A percentile compares a stretch with the other conserved stretches of the same genome.
Evolutionary conservation across 2,888 invertebrate species (phyloP).

Genomic region (Thera obeliscata): DNA sequence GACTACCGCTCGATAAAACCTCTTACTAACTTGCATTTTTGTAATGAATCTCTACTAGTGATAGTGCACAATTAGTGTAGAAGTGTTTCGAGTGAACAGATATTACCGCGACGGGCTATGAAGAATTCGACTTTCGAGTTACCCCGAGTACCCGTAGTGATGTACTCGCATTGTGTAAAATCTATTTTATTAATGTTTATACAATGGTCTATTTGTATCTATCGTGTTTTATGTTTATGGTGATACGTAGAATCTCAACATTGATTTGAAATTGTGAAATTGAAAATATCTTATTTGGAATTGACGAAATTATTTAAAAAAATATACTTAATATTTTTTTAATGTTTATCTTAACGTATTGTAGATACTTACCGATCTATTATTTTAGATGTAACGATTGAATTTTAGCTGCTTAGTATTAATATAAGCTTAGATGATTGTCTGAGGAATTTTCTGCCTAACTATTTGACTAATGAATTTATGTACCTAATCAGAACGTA

Average conservation of each 20-base stretch:
- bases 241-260: slow-evolving; percentile 57
- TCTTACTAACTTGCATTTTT: slow-evolving; percentile 54
- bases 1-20: slow-evolving; percentile 54
- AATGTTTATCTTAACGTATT: slow-evolving; percentile 63
- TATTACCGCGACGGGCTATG: slow-evolving; percentile 54
- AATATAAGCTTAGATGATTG: slow-evolving; percentile 30
- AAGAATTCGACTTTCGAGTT: slow-evolving; percentile 65
- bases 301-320: slow-evolving; percentile 65
- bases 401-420: slow-evolving; percentile 39
- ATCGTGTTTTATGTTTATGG: slow-evolving; percentile 43
- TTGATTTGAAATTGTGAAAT: slow-evolving; percentile 52
- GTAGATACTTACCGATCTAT: slow-evolving; percentile 37
- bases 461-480: slow-evolving; percentile 28
- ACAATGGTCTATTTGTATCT: slow-evolving; percentile 38
- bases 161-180: slow-evolving; percentile 55
- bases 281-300: slow-evolving; percentile 64
- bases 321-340: slow-evolving; percentile 73
- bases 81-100: slow-evolving; percentile 48
- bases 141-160: slow-evolving; percentile 46
- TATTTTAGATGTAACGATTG: slow-evolving; percentile 36
- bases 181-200: slow-evolving; percentile 68
- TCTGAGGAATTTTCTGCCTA: slow-evolving; percentile 30
- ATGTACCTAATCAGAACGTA: slow-evolving; percentile 23
- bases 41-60: slow-evolving; percentile 51
- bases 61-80: slow-evolving; percentile 68